These are phyloP conservation scores for Taeniopygia guttata DNA, from an alignment of 2,797 vertebrate species.

Conservation along the genomic window DNA sequence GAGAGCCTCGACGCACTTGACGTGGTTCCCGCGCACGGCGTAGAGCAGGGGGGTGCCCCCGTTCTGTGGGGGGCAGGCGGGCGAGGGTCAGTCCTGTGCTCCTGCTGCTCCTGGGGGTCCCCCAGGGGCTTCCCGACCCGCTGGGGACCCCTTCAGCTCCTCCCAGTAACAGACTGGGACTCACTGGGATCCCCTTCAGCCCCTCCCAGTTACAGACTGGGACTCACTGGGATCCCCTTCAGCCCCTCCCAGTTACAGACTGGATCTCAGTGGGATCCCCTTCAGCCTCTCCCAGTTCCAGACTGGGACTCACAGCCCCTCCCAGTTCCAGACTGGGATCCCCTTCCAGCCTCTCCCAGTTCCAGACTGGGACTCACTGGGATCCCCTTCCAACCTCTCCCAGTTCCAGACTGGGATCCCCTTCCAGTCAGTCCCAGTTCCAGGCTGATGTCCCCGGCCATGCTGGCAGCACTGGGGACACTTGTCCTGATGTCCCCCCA, in stretches of 20 bases:
- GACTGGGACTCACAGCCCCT: too few species aligned
- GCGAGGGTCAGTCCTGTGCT: not conserved
- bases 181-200: not conserved
- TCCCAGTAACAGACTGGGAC: not conserved
- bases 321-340: not conserved
- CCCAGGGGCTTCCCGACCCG: not conserved
- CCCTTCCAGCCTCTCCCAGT: not conserved
- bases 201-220: not conserved
- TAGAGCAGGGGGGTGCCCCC: slow-evolving; percentile 95
- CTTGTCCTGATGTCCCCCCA: not conserved
- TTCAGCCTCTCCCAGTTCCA: too few species aligned
- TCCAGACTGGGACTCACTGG: too few species aligned
- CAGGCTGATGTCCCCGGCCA: not conserved
- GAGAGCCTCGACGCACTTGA: slow-evolving; percentile 89
- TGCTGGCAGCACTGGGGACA: not conserved
- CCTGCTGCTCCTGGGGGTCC: not conserved
- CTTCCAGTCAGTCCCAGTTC: not conserved
- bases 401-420: not conserved
- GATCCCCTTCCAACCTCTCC: not conserved
- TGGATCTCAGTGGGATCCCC: not conserved
- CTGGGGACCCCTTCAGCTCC: not conserved
- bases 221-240: too few species aligned
- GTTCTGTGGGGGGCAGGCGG: slow-evolving; percentile 77
- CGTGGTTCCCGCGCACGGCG: slow-evolving; percentile 92
- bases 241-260: too few species aligned